Evolutionary conservation across 2,888 invertebrate species (phyloP), one percentile per base, ranked within the genome.

Genomic region (Athetis lepigone): DNA sequence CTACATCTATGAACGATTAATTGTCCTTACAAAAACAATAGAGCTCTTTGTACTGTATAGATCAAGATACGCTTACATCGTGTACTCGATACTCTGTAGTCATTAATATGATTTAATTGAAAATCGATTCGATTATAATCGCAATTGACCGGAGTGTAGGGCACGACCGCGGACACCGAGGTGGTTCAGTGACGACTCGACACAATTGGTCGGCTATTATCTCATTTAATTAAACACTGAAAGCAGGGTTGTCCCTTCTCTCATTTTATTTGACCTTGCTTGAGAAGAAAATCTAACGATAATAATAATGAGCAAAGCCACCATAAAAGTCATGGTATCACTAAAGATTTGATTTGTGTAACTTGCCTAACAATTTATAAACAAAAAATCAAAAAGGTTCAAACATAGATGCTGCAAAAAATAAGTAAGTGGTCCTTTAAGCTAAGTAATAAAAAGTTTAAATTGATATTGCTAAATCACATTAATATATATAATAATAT

Each of bases 101-200:
- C 50, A 51, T 70, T 60, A 19, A 75, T 52, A 56, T 47, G 25
- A 51, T 51, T 56, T 75, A 33, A 75, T 75, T 75, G 62, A 70
- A 61, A 49, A 55, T 42, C 42, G 25, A 60, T 51, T 57, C 18
- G 42, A 51, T 52, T 52, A 27, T 36, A 56, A 37, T 43, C 40
- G 42, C 13, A 13, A 45, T 16, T 8, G 39, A 21, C 27, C 23
- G 18, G 39, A 46, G 49, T 16, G 21, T 13, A 18, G 8, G 33
- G 21, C 29, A 25, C 21, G 47, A 42, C 39, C 45, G 23, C 27
- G n/a, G 16, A 11, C 8, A 46, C 11, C 11, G 23, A 39, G 40
- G 4, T 18, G 29, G 27, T 36, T 19, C 25, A 40, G n/a, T 27
- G n/a, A 50, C 19, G 9, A 19, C 40, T 25, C 29, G 19, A 2